Evolutionary conservation across 2,888 invertebrate species (phyloP), one percentile per base, ranked within the genome.

Genomic region (Yponomeuta sedellus): DNA sequence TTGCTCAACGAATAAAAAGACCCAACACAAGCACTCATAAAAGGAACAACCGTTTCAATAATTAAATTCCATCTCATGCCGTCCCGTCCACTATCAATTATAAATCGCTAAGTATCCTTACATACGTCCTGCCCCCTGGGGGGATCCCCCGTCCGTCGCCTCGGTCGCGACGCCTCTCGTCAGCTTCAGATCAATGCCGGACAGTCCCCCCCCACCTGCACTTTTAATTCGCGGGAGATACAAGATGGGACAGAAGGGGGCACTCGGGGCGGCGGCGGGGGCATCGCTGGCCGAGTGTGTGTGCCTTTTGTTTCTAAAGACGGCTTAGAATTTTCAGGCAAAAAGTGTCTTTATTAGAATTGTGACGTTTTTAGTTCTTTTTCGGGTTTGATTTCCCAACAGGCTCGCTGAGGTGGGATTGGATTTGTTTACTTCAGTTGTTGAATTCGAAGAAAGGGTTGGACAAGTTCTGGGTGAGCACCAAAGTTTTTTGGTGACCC

Each of bases 181-280:
- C 84, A 86, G 76, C 80, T 81, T 77, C 88, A 87, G 90, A 90
- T 89, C 91, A 90, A 89, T 88, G 87, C 87, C 74, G 86, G 85
- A 85, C 86, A 82, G 77, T 64, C 70, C 65, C 44, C 74, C 82
- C 81, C 86, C 88, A 91, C 90, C 88, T 91, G 89, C 86, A 89
- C 83, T 90, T 91, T 90, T 91, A 88, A 87, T 83, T 86, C 85
- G 77, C 77, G 77, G 44, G 65, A 64, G 66, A 22, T 57, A 40
- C 64, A 25, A 22, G 44, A 52, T 52, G 44, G 44, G 44, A 16
- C 16, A 34, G 34, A 75, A 64, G 67, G 56, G 67, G 34, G 34
- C 34, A 34, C 34, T 34, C 34, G 34, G 34, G 34, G 0, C 5
- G 8, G 34, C 34, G 34, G 66, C 66, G 57, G 64, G 20, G 67